These are phyloP conservation scores for Aproaerema taeniolella DNA, from an alignment of 2,888 invertebrate species.

Conservation along the genomic window DNA sequence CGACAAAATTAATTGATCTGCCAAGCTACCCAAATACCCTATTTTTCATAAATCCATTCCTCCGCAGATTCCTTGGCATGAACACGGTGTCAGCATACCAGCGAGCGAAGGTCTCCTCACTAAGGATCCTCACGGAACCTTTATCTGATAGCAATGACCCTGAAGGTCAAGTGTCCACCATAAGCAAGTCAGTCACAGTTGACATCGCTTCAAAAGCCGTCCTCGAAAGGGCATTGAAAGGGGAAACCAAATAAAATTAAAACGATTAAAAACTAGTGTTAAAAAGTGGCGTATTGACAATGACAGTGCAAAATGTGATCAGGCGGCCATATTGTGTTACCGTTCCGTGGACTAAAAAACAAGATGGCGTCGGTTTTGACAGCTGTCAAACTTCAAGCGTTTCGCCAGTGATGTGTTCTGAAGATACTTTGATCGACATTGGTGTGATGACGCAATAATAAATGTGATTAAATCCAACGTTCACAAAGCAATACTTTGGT, in stretches of 20 bases:
- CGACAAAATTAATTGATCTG: too few species aligned
- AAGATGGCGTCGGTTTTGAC: not conserved
- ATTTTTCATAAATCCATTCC: too few species aligned
- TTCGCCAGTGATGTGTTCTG: too few species aligned
- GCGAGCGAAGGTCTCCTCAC: conserved; percentile 91
- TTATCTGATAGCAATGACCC: conserved; percentile 29
- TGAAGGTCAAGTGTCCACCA: conserved; percentile 53
- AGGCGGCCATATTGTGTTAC: not conserved
- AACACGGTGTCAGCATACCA: conserved; percentile 94
- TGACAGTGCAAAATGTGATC: not conserved
- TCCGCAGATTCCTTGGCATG: conserved; percentile 87
- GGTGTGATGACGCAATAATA: too few species aligned
- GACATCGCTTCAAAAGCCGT: conserved; percentile 64
- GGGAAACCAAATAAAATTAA: conserved; percentile 38
- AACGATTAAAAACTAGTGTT: not conserved
- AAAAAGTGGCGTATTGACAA: not conserved
- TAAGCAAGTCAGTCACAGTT: conserved; percentile 69
- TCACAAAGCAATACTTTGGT: too few species aligned
- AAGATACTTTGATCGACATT: too few species aligned
- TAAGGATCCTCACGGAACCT: conserved; percentile 80
- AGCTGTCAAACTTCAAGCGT: too few species aligned
- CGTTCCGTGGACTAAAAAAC: not conserved
- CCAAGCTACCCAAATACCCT: too few species aligned
- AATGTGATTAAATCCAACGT: too few species aligned
- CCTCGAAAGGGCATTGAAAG: conserved; percentile 58